A percentile compares a stretch with the other conserved stretches of the same genome.
Evolutionary conservation across 1,140 invertebrate species (phyloP).

Genomic region (Triops longicaudatus): DNA sequence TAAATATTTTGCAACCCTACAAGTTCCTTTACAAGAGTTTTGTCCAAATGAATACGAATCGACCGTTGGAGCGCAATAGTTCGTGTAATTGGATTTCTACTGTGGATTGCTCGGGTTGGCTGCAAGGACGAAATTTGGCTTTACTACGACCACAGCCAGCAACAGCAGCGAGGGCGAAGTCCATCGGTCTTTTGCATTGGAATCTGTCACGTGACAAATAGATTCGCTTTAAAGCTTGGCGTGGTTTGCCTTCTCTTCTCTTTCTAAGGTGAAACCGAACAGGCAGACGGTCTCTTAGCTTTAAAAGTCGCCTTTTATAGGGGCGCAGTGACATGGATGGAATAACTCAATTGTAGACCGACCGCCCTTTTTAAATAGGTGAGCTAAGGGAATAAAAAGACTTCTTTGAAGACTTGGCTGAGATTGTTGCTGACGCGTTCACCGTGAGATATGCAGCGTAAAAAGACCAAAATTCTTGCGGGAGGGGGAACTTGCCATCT

Average conservation of each 20-base stretch:
- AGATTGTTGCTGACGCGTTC: constrained; percentile 11
- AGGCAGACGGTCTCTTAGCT: background rate
- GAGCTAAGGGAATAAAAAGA: too few species aligned
- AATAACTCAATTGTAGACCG: constrained; percentile 3
- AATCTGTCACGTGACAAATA: constrained; percentile 8
- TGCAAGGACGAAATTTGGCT: background rate
- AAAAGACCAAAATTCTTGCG: background rate
- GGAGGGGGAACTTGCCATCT: background rate
- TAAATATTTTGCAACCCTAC: too few species aligned
- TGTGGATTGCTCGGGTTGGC: background rate
- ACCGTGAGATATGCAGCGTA: constrained; percentile 14
- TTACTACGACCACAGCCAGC: background rate
- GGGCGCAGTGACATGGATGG: background rate
- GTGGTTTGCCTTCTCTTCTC: background rate
- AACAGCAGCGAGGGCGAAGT: background rate
- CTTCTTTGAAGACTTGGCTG: background rate
- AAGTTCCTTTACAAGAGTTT: too few species aligned
- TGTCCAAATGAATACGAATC: too few species aligned
- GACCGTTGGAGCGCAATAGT: too few species aligned
- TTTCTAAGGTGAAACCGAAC: background rate
- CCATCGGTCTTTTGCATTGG: constrained; percentile 4
- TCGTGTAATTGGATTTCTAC: too few species aligned
- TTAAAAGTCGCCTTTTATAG: background rate
- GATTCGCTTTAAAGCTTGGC: background rate
- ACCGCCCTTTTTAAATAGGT: background rate